Conservation (phyloP, 2,888 invertebrate genomes). For the Sycophila texana region DNA sequence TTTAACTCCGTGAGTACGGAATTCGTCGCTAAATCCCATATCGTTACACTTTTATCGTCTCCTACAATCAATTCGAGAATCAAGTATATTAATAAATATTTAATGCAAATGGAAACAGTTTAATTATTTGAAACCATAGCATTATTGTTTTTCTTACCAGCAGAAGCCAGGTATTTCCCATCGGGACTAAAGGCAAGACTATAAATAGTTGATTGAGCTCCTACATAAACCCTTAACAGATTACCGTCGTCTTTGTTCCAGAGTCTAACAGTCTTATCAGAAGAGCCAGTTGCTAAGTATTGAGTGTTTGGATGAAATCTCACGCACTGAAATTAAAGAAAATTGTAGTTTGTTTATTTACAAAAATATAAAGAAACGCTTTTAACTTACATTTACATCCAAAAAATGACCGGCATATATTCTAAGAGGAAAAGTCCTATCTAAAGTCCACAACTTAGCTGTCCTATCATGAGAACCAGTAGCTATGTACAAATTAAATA, state of each 20-base stretch:
- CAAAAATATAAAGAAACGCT: background rate
- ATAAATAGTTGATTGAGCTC: slow-evolving; percentile 85
- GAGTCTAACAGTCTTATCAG: slow-evolving; percentile 91
- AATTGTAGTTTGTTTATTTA: background rate
- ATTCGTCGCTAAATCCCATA: slow-evolving; percentile 73
- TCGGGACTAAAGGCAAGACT: slow-evolving; percentile 89
- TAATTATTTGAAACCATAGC: slow-evolving; percentile 12
- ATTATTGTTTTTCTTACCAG: slow-evolving; percentile 78
- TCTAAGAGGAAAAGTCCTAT: slow-evolving; percentile 88
- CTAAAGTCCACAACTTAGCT: slow-evolving; percentile 88
- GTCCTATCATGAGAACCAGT: slow-evolving; percentile 89
- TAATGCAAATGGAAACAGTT: background rate
- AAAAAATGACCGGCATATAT: slow-evolving; percentile 92
- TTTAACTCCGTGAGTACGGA: slow-evolving; percentile 70
- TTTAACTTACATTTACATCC: slow-evolving; percentile 85
- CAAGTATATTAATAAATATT: background rate
- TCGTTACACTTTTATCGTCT: slow-evolving; percentile 70
- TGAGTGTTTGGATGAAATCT: slow-evolving; percentile 94
- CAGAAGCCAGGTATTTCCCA: slow-evolving; percentile 90
- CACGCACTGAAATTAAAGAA: slow-evolving; percentile 79
- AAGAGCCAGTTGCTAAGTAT: slow-evolving; percentile 92
- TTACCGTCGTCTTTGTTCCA: slow-evolving; percentile 92
- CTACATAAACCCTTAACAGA: slow-evolving; percentile 87
- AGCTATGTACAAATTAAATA: slow-evolving; percentile 81
- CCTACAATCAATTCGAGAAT: slow-evolving; percentile 60